A percentile compares a stretch with the other conserved stretches of the same genome.
Conservation (phyloP, 1,140 invertebrate genomes). For the Drosophila ohnishii region DNA sequence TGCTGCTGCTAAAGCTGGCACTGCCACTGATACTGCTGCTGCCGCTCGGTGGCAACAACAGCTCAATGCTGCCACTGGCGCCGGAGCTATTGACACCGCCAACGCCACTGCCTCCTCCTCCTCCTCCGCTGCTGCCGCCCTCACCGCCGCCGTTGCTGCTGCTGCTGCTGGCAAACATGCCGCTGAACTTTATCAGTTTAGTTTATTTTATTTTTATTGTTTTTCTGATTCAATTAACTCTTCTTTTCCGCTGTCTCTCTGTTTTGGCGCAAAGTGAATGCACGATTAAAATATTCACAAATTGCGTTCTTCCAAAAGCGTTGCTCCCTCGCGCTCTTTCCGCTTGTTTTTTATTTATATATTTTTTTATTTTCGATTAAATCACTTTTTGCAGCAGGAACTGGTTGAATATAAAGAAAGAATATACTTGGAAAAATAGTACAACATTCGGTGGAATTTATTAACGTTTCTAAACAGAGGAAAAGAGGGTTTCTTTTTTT, state of each 20-base stretch:
- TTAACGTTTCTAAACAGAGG: conserved; percentile 21
- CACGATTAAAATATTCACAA: conserved; percentile 78
- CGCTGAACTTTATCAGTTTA: conserved; percentile 17
- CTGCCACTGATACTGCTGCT: conserved; percentile 70
- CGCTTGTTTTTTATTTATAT: conserved; percentile 17
- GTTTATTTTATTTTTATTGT: conserved; percentile 6
- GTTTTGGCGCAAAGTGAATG: conserved; percentile 59
- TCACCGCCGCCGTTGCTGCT: conserved; percentile 9
- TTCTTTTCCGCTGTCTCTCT: conserved; percentile 35
- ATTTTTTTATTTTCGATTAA: conserved; percentile 18
- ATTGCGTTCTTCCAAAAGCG: conserved; percentile 63
- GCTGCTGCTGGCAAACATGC: conserved; percentile 13
- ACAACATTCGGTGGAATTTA: conserved; percentile 66
- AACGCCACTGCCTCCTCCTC: conserved; percentile 4
- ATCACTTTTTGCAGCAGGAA: conserved; percentile 41
- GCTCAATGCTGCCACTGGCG: conserved; percentile 57
- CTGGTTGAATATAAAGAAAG: conserved; percentile 31
- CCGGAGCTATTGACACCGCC: conserved; percentile 4
- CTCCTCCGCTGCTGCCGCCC: conserved; percentile 13
- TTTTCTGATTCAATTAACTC: conserved; percentile 51
- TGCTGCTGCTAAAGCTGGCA: conserved; percentile 66
- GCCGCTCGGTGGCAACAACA: conserved; percentile 65
- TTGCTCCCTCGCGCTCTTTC: conserved; percentile 16
- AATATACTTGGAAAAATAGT: conserved; percentile 62
- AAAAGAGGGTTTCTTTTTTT: conserved; percentile 11